phyloP scores from a whole-genome alignment of 2,113 vertebrate genomes.

The Typhlomys cinereus region DNA sequence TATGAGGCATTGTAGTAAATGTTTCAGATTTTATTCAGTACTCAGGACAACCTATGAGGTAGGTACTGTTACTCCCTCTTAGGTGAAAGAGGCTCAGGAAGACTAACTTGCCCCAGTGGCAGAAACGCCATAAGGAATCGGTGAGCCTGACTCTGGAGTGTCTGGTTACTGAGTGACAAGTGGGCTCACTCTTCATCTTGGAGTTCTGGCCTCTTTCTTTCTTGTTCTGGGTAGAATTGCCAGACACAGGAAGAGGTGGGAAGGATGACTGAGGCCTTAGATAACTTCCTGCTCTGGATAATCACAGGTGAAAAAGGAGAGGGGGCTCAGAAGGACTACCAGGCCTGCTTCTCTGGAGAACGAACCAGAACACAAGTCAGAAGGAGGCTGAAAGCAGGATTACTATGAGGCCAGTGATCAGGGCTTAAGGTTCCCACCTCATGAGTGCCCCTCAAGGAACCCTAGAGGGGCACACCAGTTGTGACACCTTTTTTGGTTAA shows the following conservation, averaged over 20 bases:
- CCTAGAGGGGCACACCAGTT: not conserved
- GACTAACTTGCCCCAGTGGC: not conserved
- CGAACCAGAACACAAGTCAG: not conserved
- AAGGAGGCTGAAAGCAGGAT: not conserved
- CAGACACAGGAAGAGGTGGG: not conserved
- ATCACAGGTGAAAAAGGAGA: not conserved
- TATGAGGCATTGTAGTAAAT: not conserved
- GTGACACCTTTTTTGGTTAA: not conserved
- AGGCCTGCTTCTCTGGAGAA: not conserved
- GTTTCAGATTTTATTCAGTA: not conserved
- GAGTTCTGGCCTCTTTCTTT: not conserved
- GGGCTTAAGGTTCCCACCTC: not conserved
- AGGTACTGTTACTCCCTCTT: not conserved
- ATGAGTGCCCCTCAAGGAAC: not conserved
- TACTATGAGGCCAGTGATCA: not conserved
- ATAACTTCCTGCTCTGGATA: not conserved
- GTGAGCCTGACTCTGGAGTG: not conserved
- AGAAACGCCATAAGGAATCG: not conserved
- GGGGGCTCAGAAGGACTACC: not conserved
- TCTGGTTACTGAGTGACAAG: not conserved
- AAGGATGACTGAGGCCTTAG: not conserved
- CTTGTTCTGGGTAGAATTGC: not conserved
- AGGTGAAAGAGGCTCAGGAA: slow-evolving; percentile 2
- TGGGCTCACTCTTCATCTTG: not conserved
- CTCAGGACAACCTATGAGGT: not conserved